Evolutionary conservation across 2,797 vertebrate genomes (phyloP).

Genomic region (Eidolon dupreanum): DNA sequence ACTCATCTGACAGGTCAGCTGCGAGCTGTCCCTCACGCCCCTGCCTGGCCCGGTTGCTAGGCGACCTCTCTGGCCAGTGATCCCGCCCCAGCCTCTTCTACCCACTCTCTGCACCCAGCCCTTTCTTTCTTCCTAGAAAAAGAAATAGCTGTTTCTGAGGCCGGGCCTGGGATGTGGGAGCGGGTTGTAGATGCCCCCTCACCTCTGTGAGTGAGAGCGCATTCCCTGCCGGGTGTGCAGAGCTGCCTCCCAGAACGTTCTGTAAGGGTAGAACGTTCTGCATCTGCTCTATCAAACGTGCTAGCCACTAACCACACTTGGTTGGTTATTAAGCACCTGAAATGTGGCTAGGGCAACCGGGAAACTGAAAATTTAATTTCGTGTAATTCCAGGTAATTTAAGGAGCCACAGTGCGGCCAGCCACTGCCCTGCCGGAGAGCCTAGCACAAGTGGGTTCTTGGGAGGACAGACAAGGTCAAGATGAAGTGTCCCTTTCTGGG

Average conservation of each 20-base stretch:
- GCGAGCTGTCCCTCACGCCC: neutral
- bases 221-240: neutral
- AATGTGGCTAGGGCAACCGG: neutral
- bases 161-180: neutral
- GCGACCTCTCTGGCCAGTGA: neutral
- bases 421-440: accelerated
- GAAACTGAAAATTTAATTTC: neutral
- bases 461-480: neutral
- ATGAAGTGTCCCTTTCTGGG: neutral
- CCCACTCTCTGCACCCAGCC: accelerated
- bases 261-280: neutral
- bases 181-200: neutral
- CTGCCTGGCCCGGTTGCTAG: slow-evolving; percentile 41
- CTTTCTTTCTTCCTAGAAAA: slow-evolving; percentile 24
- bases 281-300: accelerated
- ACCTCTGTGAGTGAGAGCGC: neutral
- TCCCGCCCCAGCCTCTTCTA: neutral
- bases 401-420: neutral
- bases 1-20: neutral
- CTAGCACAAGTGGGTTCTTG: neutral
- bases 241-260: neutral
- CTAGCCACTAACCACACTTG: neutral
- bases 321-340: neutral
- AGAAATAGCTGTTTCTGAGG: neutral
- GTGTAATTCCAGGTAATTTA: neutral